Percentiles rank a stretch among this genome's conserved stretches.
phyloP scores from a whole-genome alignment of 2,888 invertebrate genomes.

The Synanthedon myopaeformis region DNA sequence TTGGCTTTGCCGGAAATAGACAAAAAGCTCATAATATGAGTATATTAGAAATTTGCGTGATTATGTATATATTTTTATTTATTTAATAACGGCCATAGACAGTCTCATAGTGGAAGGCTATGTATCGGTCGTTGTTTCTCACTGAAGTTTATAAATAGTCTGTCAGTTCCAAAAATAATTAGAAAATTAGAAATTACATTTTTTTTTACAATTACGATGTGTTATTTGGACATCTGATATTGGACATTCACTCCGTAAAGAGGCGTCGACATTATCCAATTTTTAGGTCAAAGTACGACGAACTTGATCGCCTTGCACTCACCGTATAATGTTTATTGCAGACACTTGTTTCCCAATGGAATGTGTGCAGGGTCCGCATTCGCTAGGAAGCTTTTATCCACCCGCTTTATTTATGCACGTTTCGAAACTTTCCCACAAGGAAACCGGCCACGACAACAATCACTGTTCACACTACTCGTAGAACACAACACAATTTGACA shows the following conservation, averaged over 20 bases:
- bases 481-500: slow-evolving; percentile 40
- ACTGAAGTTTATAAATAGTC: no score
- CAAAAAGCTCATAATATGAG: no score
- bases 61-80: no score
- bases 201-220: background rate
- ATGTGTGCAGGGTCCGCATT: slow-evolving; percentile 66
- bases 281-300: slow-evolving; percentile 68
- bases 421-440: slow-evolving; percentile 65
- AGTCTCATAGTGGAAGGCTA: no score
- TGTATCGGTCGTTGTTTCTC: no score
- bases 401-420: slow-evolving; percentile 57
- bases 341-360: slow-evolving; percentile 66
- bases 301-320: slow-evolving; percentile 63
- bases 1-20: no score
- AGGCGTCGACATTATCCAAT: slow-evolving; percentile 22
- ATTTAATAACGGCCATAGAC: no score
- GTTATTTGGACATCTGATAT: slow-evolving; percentile 39
- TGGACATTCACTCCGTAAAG: slow-evolving; percentile 19
- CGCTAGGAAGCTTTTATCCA: slow-evolving; percentile 66
- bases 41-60: no score
- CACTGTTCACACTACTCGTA: slow-evolving; percentile 61
- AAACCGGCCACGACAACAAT: slow-evolving; percentile 69
- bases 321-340: slow-evolving; percentile 68
- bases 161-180: no score
- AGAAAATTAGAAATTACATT: no score